phyloP scores from a whole-genome alignment of 2,113 vertebrate species.

The Psammodynastes pulverulentus region DNA sequence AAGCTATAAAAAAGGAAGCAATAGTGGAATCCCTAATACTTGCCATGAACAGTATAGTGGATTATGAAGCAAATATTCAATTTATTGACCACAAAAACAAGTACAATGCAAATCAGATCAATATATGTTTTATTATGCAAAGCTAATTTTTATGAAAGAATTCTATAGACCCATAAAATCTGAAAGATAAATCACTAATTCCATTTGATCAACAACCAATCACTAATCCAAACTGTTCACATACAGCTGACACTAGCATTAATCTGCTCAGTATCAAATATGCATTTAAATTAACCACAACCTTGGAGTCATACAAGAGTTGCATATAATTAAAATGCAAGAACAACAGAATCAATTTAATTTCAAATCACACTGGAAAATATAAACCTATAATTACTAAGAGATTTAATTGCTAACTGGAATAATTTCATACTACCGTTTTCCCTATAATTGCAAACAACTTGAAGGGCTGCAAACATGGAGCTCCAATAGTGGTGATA shows the following conservation, averaged over 20 bases:
- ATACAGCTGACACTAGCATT: background rate
- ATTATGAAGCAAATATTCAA: background rate
- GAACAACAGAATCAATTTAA: background rate
- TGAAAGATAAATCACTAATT: background rate
- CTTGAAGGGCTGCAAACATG: background rate
- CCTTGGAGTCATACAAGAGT: background rate
- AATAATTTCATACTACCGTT: background rate
- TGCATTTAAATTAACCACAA: background rate
- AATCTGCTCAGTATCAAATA: background rate
- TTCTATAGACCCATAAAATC: background rate
- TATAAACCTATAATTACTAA: background rate
- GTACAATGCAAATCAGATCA: background rate
- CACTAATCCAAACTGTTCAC: background rate
- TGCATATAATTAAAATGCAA: background rate
- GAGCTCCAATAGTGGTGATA: background rate
- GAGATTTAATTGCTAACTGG: constrained; percentile 3
- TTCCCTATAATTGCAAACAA: background rate
- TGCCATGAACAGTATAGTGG: background rate
- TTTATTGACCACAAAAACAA: background rate
- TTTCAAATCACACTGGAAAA: background rate
- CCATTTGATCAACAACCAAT: background rate
- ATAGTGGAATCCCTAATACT: background rate
- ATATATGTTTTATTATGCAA: background rate
- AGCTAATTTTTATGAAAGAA: background rate
- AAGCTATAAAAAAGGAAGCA: background rate